These are phyloP conservation scores for Ctenopoma kingsleyae DNA, from an alignment of 2,797 vertebrate genomes.

Conservation along the genomic window DNA sequence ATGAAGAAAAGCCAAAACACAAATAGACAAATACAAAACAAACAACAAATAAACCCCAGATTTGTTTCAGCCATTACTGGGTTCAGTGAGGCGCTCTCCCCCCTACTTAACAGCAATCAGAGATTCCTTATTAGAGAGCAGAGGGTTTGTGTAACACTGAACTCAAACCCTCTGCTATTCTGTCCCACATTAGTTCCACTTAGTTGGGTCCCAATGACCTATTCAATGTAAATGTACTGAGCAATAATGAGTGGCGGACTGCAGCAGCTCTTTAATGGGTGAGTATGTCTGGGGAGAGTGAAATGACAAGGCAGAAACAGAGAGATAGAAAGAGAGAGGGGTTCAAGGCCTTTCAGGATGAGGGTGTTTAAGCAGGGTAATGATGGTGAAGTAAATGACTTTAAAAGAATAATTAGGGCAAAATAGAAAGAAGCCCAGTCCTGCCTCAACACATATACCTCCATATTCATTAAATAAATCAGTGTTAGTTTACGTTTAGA, in stretches of 20 bases:
- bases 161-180: conserved; percentile 88
- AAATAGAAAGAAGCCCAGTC: conserved; percentile 37
- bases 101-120: conserved; percentile 83
- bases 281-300: conserved; percentile 77
- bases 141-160: conserved; percentile 85
- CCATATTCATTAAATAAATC: conserved; percentile 45
- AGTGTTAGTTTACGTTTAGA: conserved; percentile 29
- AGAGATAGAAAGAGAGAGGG: conserved; percentile 26
- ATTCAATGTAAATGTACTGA: conserved; percentile 88
- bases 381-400: conserved; percentile 71
- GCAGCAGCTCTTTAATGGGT: conserved; percentile 81
- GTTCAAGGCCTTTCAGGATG: conserved; percentile 63
- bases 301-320: conserved; percentile 78
- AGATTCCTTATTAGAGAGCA: conserved; percentile 84
- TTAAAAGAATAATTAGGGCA: conserved; percentile 62
- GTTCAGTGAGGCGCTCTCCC: conserved; percentile 63
- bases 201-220: conserved; percentile 93
- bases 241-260: conserved; percentile 84
- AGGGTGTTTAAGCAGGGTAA: conserved; percentile 73
- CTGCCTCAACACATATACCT: conserved; percentile 55
- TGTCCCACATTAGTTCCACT: conserved; percentile 94
- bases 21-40: conserved; percentile 37
- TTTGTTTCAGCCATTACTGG: conserved; percentile 44
- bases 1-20: conserved; percentile 23
- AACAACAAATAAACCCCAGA: conserved; percentile 41